Evolutionary conservation across 2,797 vertebrate genomes (phyloP), one percentile per base, ranked within the genome.

Genomic region (Centropyge bicolor): DNA sequence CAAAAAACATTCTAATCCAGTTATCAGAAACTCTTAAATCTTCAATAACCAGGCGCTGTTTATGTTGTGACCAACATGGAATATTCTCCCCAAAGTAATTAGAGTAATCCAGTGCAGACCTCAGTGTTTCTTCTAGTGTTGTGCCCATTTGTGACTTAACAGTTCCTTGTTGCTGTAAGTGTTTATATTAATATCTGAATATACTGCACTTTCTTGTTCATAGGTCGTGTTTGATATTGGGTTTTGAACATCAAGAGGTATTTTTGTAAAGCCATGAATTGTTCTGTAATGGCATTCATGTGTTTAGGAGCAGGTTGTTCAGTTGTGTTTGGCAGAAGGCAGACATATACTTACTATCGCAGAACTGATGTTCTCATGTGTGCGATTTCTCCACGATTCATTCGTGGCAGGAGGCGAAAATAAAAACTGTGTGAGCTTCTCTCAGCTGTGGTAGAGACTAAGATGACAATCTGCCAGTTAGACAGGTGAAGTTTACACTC

Each of bases 181-280:
- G 90, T 86, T 91, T 79, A 51, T 78, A 79, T 74, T 43, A 73
- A 81, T 85, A 79, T 69, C 74, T 70, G 59, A 87, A 81, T 89
- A 86, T 82, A 77, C 78, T 85, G 75, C 87, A 86, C 74, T 82
- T 82, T 82, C 69, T 65, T 51, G 61, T 87, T 81, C 80, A 83
- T 82, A 67, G 70, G 43, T 76, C 1, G 81, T 89, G 82, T 89
- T 90, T 87, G 85, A 79, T 84, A 85, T 84, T 70, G 45, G 61
- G 70, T 85, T 90, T 89, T 81, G 36, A 78, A 63, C 75, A 87
- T 84, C 35, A 66, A 80, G 78, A 88, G 69, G 69, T 90, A 90
- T 91, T 93, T 92, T 92, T 93, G 82, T 90, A 91, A 92, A 91
- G 54, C 80, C 86, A 79, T 86, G 80, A 86, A 87, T 81, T 88